phyloP scores from a whole-genome alignment of 2,888 invertebrate genomes.

The Cylindroiulus punctatus region DNA sequence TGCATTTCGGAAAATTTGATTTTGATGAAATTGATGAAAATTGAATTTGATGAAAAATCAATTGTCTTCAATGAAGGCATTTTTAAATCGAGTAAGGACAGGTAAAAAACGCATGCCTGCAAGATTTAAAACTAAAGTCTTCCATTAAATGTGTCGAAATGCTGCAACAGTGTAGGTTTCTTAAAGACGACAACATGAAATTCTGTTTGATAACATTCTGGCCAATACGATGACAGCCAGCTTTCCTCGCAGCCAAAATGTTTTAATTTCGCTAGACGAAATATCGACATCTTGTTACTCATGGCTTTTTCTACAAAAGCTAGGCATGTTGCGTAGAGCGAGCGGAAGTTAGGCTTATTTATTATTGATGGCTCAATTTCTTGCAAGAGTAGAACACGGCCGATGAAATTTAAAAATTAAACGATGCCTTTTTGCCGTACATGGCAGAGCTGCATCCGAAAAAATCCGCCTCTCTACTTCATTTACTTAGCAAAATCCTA shows the following conservation, averaged over 20 bases:
- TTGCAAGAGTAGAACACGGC: conserved; percentile 7
- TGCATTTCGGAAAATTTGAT: too few relatives aligned
- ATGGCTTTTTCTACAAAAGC: background rate
- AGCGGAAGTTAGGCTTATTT: conserved; percentile 29
- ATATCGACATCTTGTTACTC: background rate
- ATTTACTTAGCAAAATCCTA: background rate
- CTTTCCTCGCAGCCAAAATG: conserved; percentile 13
- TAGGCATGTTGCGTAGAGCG: background rate
- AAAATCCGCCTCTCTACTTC: background rate
- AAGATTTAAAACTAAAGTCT: too few relatives aligned
- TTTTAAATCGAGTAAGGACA: too few relatives aligned
- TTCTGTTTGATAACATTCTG: too few relatives aligned
- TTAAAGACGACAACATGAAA: too few relatives aligned
- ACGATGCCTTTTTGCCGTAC: background rate
- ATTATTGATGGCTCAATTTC: conserved; percentile 39
- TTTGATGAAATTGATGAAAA: too few relatives aligned
- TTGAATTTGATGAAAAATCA: too few relatives aligned
- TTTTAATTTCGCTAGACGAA: conserved; percentile 31
- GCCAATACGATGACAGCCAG: background rate
- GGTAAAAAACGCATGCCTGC: too few relatives aligned
- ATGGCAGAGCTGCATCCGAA: background rate
- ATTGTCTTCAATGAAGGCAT: too few relatives aligned
- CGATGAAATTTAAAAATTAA: conserved; percentile 40
- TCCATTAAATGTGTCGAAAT: too few relatives aligned
- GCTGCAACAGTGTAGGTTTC: background rate